phyloP scores from a whole-genome alignment of 2,888 invertebrate genomes.

The Stictocephala bisonia region DNA sequence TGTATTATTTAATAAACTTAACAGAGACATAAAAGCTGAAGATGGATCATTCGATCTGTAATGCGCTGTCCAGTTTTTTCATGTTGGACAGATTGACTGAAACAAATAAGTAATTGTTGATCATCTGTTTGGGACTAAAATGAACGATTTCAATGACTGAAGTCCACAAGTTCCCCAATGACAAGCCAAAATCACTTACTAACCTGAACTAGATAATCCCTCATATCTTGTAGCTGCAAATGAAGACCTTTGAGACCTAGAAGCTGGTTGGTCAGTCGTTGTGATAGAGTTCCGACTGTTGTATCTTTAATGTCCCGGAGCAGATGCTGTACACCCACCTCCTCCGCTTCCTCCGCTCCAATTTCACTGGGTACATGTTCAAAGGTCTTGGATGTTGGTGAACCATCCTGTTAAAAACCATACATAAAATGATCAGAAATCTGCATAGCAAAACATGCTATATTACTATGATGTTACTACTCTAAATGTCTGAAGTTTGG shows the following conservation, averaged over 20 bases:
- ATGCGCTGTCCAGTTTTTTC: no score
- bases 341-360: conserved; percentile 99
- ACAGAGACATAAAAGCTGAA: no score
- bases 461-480: no score
- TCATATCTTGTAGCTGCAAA: conserved; percentile 92
- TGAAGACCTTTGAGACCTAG: conserved; percentile 95
- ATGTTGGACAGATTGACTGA: no score
- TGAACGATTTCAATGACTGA: no score
- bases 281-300: conserved; percentile 96
- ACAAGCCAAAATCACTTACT: conserved; percentile 22
- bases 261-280: conserved; percentile 96
- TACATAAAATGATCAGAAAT: no score
- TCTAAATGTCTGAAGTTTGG: no score
- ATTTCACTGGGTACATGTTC: conserved; percentile 99
- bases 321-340: conserved; percentile 99
- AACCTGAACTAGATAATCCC: conserved; percentile 86
- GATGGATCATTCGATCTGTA: no score
- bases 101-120: no score
- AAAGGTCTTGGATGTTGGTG: conserved; percentile 98
- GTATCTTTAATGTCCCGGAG: conserved; percentile 96
- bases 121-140: no score
- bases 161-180: background rate
- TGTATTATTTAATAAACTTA: no score
- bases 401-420: conserved; percentile 76
- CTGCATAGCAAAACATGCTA: no score